Percentiles rank a stretch among this genome's conserved stretches.
Conservation (phyloP, 1,140 invertebrate species). For the Asobara japonica region DNA sequence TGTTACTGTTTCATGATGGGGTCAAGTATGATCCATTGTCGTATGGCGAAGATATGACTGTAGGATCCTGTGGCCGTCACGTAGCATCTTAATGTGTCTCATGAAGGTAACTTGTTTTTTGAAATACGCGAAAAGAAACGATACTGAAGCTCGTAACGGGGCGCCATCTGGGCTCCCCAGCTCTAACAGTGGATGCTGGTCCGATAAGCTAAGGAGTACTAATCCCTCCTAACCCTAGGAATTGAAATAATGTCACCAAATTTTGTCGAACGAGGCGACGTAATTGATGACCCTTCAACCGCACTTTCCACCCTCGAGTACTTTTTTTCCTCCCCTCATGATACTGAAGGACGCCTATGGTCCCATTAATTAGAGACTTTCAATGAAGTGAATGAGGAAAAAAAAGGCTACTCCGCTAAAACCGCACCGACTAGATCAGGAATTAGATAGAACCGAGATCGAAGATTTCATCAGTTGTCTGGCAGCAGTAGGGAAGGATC, state of each 20-base stretch:
- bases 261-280: background rate
- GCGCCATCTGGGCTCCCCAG: no score
- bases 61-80: no score
- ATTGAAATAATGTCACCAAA: background rate
- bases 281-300: slow-evolving; percentile 2
- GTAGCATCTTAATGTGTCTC: no score
- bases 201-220: background rate
- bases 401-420: background rate
- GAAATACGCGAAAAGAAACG: no score
- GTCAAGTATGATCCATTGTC: no score
- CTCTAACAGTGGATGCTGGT: background rate
- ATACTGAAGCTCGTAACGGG: no score
- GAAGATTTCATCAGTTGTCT: slow-evolving; percentile 42
- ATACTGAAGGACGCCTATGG: background rate
- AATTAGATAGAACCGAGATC: slow-evolving; percentile 62
- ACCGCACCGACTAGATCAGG: slow-evolving; percentile 54
- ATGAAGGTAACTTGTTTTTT: no score
- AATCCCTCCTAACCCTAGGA: background rate
- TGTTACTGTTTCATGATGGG: no score
- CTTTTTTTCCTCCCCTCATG: background rate
- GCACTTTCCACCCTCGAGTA: background rate
- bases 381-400: background rate
- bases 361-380: background rate
- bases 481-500: slow-evolving; percentile 57
- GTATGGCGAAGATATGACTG: no score